Conservation (phyloP, 2,113 vertebrate species). For the Macrotis lagotis region DNA sequence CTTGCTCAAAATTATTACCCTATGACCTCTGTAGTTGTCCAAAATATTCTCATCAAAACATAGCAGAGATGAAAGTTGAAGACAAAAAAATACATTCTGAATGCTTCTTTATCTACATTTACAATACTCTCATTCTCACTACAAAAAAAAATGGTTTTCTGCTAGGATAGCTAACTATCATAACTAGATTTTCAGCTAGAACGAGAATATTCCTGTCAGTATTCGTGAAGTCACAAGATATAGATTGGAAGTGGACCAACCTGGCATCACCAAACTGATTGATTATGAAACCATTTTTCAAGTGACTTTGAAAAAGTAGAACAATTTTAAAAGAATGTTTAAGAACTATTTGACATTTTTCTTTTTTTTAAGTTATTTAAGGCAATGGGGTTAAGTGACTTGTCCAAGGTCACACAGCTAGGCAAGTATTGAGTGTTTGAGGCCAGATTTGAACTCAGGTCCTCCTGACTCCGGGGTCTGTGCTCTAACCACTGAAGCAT, state of each 20-base stretch:
- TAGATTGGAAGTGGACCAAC: not conserved
- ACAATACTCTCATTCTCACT: not conserved
- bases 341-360: not conserved
- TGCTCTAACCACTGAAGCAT: no score
- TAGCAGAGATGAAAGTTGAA: not conserved
- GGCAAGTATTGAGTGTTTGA: no score
- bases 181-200: not conserved
- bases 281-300: not conserved
- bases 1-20: not conserved
- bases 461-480: no score
- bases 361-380: no score
- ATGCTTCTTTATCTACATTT: not conserved
- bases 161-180: not conserved
- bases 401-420: no score
- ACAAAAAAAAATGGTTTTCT: not conserved
- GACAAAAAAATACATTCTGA: not conserved
- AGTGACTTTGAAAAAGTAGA: not conserved
- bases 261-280: not conserved
- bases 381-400: no score
- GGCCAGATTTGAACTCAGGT: no score
- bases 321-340: not conserved
- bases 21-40: not conserved
- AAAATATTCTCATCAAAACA: not conserved
- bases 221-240: not conserved
- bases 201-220: not conserved